phyloP scores from a whole-genome alignment of 1,140 invertebrate species.

The Drosophila chauvacae region DNA sequence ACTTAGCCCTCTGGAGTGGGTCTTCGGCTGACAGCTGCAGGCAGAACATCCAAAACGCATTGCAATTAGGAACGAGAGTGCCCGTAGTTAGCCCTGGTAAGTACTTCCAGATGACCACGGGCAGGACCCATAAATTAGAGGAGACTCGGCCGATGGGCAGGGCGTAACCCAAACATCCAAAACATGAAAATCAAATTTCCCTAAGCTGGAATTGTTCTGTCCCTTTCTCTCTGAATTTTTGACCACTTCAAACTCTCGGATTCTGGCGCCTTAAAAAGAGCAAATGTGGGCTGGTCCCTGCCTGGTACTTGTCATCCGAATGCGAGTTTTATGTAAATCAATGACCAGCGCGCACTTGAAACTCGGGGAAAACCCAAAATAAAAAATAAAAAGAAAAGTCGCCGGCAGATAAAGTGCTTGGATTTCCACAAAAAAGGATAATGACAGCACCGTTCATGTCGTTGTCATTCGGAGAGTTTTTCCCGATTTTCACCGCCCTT shows the following conservation, averaged over 20 bases:
- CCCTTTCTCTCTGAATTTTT: background rate
- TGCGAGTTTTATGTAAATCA: conserved; percentile 73
- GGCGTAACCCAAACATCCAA: conserved; percentile 72
- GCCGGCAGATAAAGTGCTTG: conserved; percentile 19
- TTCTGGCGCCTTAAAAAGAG: conserved; percentile 19
- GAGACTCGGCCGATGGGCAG: background rate
- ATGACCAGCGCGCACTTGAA: conserved; percentile 45
- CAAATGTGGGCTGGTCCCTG: conserved; percentile 6
- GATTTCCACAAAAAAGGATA: conserved; percentile 52
- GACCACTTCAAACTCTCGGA: conserved; percentile 35
- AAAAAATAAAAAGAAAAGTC: background rate
- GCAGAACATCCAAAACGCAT: background rate
- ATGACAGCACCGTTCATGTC: conserved; percentile 47
- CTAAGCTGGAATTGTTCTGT: background rate
- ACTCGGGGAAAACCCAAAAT: background rate
- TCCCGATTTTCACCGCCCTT: conserved; percentile 43
- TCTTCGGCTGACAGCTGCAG: conserved; percentile 34
- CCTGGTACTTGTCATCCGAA: conserved; percentile 29
- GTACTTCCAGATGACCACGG: conserved; percentile 43
- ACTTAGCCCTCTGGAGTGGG: background rate
- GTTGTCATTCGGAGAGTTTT: conserved; percentile 14
- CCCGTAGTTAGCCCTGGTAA: background rate
- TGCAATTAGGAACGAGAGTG: conserved; percentile 33
- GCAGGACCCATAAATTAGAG: conserved; percentile 42
- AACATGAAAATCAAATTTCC: conserved; percentile 82